Evolutionary conservation across 2,113 vertebrate species (phyloP), one percentile per base, ranked within the genome.

Genomic region (Scophthalmus maximus): DNA sequence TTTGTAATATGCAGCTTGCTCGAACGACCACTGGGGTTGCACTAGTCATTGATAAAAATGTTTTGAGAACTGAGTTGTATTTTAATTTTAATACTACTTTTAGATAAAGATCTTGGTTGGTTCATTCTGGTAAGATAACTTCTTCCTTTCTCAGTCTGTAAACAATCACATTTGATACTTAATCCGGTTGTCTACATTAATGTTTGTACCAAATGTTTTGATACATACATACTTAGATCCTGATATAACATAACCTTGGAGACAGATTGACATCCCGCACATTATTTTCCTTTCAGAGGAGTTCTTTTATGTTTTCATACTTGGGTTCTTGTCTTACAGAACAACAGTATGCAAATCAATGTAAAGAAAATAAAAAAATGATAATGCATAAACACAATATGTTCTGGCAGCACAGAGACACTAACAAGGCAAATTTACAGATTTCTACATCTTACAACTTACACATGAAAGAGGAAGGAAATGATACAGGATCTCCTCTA

Each of bases 371-470:
- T 1, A 18, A 15, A 36, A 67, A 59, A 53, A 38, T 42, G 56
- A 38, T 53, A 59, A 53, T 5, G 15, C n/a, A n/a, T 49, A n/a
- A 78, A 53, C 72, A 63, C 8, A 50, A 12, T 25, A 29, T 8
- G 27, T 76, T 68, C 63, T 68, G 30, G 8, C 34, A 51, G 25
- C 29, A 67, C 44, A 6, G 22, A 58, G 56, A 50, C 5, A 47
- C 27, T 62, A 76, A 81, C 47, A 40, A 75, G 20, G 8, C 23
- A 14, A 11, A 2, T 3, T 17, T 40, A 74, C 49, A 44, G 29
- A 75, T 63, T 20, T 73, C 52, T 71, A 20, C 27, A 53, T 79
- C 14, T 79, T 60, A 76, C 67, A 78, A 38, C 71, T 59, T 79
- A n/a, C n/a, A n/a, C 40, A 70, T 40, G 29, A 71, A 25, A 70